Base-by-base conservation (phyloP, 2,113 vertebrate species). In the Heliornis fulica region DNA sequence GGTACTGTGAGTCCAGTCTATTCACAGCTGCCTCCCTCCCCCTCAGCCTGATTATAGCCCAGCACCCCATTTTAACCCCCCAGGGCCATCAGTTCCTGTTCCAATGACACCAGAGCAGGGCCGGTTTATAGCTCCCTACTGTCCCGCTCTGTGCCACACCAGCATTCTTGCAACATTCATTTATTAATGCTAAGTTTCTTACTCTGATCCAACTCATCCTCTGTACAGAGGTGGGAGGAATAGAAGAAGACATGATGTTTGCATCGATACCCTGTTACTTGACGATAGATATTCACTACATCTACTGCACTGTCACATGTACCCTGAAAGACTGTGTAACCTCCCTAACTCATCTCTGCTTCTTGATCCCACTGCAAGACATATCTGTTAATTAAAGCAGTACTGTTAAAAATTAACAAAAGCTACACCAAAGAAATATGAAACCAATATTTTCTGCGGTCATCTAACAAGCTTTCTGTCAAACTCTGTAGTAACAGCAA, bases 11-110 rank as follows among this genome's bases (percentile, higher is more conserved):
- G 18, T 8, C 25, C 25, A 23, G 40, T 25, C 63, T 70, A 5
- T 51, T 29, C 22, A 4, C 43, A 26, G 17, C 17, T 2, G 1
- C 7, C 9, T 3, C 3, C 5, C 10, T 21, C 1, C 28, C 15
- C 11, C 40, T 31, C 10, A 16, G 53, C 21, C 38, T 11, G 15
- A 40, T 31, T 50, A 53, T 11, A 63, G 54, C 28, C 41, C 54
- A 65, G 46, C 31, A 51, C 9, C 22, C 6, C 23, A 34, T 22
- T 45, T 75, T 36, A 80, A 38, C 6, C 4, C 6, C 7, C 18
- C 8, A 36, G 31, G 17, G 7, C 32, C 10, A 41, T 16, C 32
- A 56, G 29, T n/a, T 36, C 13, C 26, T 48, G 25, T 25, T n/a
- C 29, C 40, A 56, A 48, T 7, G 3, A 29, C 1, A 2, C 15